A percentile compares a stretch with the other conserved stretches of the same genome.
phyloP scores from a whole-genome alignment of 2,797 vertebrate species.

The Triplophysa yarkandensis region DNA sequence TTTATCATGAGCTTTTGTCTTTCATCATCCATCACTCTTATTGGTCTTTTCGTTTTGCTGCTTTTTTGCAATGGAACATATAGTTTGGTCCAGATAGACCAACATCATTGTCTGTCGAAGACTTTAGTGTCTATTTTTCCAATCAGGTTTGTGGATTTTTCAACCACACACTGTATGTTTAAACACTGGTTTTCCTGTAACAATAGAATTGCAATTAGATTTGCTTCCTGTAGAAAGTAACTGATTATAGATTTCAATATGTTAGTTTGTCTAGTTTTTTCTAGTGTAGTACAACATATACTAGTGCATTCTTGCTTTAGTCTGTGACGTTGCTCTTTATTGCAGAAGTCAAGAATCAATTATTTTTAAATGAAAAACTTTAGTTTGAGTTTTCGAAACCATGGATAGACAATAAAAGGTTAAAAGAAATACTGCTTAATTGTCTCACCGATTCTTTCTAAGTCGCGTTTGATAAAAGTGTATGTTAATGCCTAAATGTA shows the following conservation, averaged over 20 bases:
- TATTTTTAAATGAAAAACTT: too few species aligned
- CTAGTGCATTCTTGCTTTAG: too few species aligned
- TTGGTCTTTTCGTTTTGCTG: constrained; percentile 51
- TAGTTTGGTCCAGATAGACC: constrained; percentile 79
- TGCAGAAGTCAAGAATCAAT: too few species aligned
- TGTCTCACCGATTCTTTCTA: too few species aligned
- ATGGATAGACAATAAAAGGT: too few species aligned
- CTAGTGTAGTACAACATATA: too few species aligned
- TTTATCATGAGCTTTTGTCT: constrained; percentile 5
- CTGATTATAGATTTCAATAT: background rate
- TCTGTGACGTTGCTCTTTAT: too few species aligned
- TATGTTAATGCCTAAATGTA: too few species aligned
- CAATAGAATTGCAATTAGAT: background rate
- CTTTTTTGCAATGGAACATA: constrained; percentile 62
- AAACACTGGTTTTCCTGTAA: background rate
- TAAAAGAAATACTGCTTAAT: too few species aligned
- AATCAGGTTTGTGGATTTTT: constrained; percentile 83
- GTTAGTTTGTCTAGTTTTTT: too few species aligned
- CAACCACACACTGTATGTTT: background rate
- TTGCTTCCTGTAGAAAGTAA: background rate
- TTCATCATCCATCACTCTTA: constrained; percentile 30
- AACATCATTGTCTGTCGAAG: constrained; percentile 78
- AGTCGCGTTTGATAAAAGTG: too few species aligned
- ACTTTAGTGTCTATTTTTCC: constrained; percentile 80
- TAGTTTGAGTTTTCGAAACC: too few species aligned